phyloP scores from a whole-genome alignment of 2,797 vertebrate species.

The Hapalemur alaotrensis region DNA sequence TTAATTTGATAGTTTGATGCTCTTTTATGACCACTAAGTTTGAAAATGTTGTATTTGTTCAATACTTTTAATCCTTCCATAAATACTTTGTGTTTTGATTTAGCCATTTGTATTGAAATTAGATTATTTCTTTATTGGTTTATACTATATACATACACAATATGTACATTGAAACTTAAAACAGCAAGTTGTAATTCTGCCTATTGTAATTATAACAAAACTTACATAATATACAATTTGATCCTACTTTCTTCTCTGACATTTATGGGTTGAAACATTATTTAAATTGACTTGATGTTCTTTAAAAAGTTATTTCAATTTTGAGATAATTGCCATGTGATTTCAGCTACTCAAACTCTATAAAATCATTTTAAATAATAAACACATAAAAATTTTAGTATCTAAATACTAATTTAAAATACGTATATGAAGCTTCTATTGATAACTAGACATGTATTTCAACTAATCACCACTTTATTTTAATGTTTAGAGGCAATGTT shows the following conservation, averaged over 20 bases:
- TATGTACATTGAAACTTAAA: background rate
- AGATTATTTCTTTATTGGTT: background rate
- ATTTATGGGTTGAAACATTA: background rate
- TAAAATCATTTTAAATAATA: background rate
- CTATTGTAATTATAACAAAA: background rate
- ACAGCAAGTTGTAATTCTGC: background rate
- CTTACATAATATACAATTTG: background rate
- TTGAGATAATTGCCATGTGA: background rate
- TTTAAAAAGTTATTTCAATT: background rate
- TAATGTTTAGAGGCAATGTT: background rate
- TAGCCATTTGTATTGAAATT: background rate
- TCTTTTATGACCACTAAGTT: background rate
- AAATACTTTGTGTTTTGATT: background rate
- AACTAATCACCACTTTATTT: background rate
- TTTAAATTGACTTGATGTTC: background rate
- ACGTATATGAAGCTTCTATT: background rate
- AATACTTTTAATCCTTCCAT: background rate
- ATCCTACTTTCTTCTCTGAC: background rate
- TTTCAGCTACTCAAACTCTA: background rate
- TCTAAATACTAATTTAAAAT: background rate
- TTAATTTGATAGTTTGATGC: background rate
- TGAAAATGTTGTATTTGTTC: background rate
- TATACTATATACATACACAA: background rate
- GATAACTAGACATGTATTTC: background rate
- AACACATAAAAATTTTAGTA: background rate